These are phyloP conservation scores for Venusia cambrica DNA, from an alignment of 2,888 invertebrate species.

Conservation along the genomic window DNA sequence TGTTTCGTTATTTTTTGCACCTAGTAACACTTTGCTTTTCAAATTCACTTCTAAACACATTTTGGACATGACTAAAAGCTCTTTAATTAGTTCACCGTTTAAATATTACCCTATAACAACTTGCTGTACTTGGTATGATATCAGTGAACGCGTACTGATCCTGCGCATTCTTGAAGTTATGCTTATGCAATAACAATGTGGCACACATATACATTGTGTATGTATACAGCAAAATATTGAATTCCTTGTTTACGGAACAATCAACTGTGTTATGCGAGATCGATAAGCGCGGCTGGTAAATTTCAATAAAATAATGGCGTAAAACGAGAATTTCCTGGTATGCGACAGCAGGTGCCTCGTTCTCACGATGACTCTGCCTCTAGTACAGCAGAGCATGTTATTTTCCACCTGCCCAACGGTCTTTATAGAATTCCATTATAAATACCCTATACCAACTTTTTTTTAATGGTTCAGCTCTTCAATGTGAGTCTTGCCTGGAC, in stretches of 20 bases:
- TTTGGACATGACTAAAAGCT: too few species aligned
- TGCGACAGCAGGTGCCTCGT: slow-evolving; percentile 59
- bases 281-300: slow-evolving; percentile 25
- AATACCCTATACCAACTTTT: slow-evolving; percentile 8
- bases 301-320: slow-evolving; percentile 32
- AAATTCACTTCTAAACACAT: too few species aligned
- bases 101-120: too few species aligned
- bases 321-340: slow-evolving; percentile 40
- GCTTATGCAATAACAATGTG: not conserved
- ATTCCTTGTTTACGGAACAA: slow-evolving; percentile 14
- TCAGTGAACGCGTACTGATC: too few species aligned
- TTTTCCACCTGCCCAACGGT: slow-evolving; percentile 55
- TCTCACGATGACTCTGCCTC: slow-evolving; percentile 50
- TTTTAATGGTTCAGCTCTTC: slow-evolving; percentile 1
- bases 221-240: slow-evolving; percentile 7
- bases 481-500: too few species aligned
- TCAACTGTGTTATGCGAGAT: slow-evolving; percentile 13
- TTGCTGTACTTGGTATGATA: too few species aligned
- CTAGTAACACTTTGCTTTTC: too few species aligned
- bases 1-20: too few species aligned
- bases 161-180: too few species aligned
- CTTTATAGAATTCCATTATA: slow-evolving; percentile 30
- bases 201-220: slow-evolving; percentile 1
- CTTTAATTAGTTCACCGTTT: too few species aligned
- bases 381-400: slow-evolving; percentile 57